Conservation (phyloP, 2,113 vertebrate species). For the Lasiurus borealis region DNA sequence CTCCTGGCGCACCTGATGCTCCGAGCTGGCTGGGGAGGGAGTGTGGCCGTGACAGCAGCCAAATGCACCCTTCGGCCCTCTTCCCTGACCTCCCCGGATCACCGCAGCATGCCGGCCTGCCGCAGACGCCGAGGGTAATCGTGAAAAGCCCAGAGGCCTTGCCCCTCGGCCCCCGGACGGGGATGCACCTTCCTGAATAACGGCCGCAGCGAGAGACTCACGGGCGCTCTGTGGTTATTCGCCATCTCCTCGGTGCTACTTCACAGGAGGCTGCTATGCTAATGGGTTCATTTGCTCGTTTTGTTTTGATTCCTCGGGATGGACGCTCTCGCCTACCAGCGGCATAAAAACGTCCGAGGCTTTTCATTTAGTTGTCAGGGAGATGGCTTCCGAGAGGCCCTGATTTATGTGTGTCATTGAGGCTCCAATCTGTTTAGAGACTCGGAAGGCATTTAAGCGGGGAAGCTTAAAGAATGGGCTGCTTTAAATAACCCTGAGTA, state of each 20-base stretch:
- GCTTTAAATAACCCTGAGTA: conserved; percentile 12
- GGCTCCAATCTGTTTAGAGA: conserved; percentile 12
- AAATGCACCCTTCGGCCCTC: neutral
- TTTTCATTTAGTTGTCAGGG: conserved; percentile 40
- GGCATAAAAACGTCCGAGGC: conserved; percentile 31
- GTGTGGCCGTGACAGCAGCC: neutral
- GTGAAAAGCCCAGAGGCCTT: conserved; percentile 30
- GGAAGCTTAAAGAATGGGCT: conserved; percentile 43
- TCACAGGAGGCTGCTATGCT: conserved; percentile 41
- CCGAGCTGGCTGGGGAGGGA: neutral
- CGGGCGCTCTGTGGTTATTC: neutral
- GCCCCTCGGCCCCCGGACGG: neutral
- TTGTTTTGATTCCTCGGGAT: conserved; percentile 59
- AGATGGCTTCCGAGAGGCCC: neutral
- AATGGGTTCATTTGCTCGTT: conserved; percentile 72
- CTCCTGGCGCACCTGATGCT: neutral
- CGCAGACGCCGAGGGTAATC: neutral
- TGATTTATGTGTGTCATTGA: conserved; percentile 44
- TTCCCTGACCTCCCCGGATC: neutral
- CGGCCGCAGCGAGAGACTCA: neutral
- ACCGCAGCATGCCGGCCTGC: neutral
- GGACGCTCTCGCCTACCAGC: neutral
- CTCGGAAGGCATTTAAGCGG: conserved; percentile 10
- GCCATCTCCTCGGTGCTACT: neutral
- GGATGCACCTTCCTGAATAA: conserved; percentile 20